Base-by-base conservation (phyloP, 1,140 invertebrate genomes). In the Ips typographus region DNA sequence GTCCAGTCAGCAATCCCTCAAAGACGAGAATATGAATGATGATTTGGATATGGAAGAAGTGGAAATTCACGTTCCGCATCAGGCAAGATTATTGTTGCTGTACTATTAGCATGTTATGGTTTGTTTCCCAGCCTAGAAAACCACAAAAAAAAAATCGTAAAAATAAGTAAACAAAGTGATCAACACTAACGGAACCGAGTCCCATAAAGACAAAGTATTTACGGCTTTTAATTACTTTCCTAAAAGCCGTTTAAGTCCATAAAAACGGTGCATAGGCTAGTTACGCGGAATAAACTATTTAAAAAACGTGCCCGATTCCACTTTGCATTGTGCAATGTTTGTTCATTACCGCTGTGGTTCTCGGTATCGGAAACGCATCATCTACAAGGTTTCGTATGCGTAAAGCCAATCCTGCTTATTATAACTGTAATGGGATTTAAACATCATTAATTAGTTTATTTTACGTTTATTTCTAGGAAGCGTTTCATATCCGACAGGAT, bases 401-500 rank as follows among this genome's bases (percentile, higher is more conserved):
- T 22, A 22, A 22, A 22, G 22, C 22, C 22, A 22, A 22, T 22
- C 22, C 22, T 22, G 22, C 22, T 22, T 22, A 22, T 22, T 22
- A 22, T 22, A 22, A 22, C 22, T 22, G 22, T 22, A 22, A 22
- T 22, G 22, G 22, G 22, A 22, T 22, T 49, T 49, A 49, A 49
- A 22, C 36, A 2, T 56, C 8, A 56, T 37, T 56, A 56, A 22
- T 56, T 56, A 2, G 2, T 7, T 69, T 44, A 47, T 64, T 75
- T 75, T 56, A 22, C 3, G 2, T 7, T 69, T 44, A 47, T 64
- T 75, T 75, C 5, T 44, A 77, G 76, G 72, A 75, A 58, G 59
- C 74, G 37, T 68, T 73, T 52, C 68, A 73, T 37, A 52, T 73
- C 51, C 57, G 62, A n/a, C 84, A 89, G 37, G 91, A 91, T 42